Percentiles rank a stretch among this genome's conserved stretches.
Evolutionary conservation across 1,140 invertebrate genomes (phyloP).

Genomic region (Sarcophaga peregrina): DNA sequence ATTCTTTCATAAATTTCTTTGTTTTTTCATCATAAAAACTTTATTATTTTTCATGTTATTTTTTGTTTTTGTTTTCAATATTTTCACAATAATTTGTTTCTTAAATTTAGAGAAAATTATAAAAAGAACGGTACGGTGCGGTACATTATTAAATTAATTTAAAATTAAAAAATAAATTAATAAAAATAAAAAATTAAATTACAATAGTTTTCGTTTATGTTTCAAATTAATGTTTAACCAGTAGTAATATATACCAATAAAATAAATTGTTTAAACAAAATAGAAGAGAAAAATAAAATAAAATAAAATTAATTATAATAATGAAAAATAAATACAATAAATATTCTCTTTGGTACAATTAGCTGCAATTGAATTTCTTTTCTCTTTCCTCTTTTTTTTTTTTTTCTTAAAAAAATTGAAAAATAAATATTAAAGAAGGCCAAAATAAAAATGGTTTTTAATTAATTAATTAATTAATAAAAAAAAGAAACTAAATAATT

Average conservation of each 20-base stretch:
- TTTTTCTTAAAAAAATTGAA: conserved; percentile 2
- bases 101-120: not conserved
- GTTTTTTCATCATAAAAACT: not conserved
- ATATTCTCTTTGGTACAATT: conserved; percentile 63
- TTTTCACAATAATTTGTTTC: no score
- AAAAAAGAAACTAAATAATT: conserved; percentile 32
- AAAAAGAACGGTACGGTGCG: not conserved
- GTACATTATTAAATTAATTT: not conserved
- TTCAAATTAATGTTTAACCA: not conserved
- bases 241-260: conserved; percentile 7
- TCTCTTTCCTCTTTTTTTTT: conserved; percentile 19
- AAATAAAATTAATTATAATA: not conserved
- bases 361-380: conserved; percentile 51
- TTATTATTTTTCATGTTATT: not conserved
- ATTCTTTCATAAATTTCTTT: no score
- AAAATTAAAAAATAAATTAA: conserved; percentile 3
- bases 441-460: not conserved
- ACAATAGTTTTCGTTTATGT: not conserved
- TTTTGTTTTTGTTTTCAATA: not conserved
- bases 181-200: not conserved
- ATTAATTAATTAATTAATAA: conserved; percentile 18
- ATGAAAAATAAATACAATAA: conserved; percentile 24
- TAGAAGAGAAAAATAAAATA: not conserved
- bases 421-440: not conserved
- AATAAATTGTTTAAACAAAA: not conserved